Evolutionary conservation across 2,797 vertebrate genomes (phyloP), one percentile per base, ranked within the genome.

Genomic region (Leptodactylus fallax): DNA sequence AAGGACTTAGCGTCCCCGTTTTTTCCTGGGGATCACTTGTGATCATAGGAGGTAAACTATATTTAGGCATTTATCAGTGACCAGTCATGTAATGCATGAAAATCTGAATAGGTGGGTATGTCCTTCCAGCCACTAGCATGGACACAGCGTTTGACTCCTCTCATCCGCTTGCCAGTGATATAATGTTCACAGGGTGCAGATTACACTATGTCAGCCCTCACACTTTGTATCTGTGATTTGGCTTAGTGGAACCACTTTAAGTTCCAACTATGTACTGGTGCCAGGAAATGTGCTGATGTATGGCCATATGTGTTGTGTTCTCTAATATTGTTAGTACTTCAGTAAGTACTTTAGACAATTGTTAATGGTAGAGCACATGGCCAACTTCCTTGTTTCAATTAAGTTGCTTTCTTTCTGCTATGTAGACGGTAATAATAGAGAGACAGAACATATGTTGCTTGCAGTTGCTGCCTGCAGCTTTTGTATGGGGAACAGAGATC

Each of bases 281-380:
- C 17, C 45, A 47, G 19, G 47, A 23, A 51, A 76, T 11, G 5
- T 10, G 9, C 47, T n/a, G 72, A n/a, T 76, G 19, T 76, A 49
- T 51, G 21, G 72, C 45, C 47, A 11, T 51, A 13, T 76, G 72
- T 51, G 21, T 19, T 19, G 71, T 11, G 36, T 10, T 21, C 72
- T n/a, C 45, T n/a, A 51, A 76, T 76, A 47, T 49, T 76, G 47
- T 51, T 49, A 51, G 45, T n/a, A 76, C 72, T 49, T 76, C n/a
- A n/a, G 47, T 76, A 47, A 13, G 45, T 49, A 76, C 47, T 49
- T 76, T 76, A 76, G 45, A 49, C 45, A 76, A 76, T 51, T 49
- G 45, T 16, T 79, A 79, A 79, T 56, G 77, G 51, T 79, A 17
- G 72, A 76, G 72, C 72, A 76, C 72, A 51, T 76, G 72, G 72